These are phyloP conservation scores for Cinclus cinclus DNA, from an alignment of 2,113 vertebrate species.

Conservation along the genomic window DNA sequence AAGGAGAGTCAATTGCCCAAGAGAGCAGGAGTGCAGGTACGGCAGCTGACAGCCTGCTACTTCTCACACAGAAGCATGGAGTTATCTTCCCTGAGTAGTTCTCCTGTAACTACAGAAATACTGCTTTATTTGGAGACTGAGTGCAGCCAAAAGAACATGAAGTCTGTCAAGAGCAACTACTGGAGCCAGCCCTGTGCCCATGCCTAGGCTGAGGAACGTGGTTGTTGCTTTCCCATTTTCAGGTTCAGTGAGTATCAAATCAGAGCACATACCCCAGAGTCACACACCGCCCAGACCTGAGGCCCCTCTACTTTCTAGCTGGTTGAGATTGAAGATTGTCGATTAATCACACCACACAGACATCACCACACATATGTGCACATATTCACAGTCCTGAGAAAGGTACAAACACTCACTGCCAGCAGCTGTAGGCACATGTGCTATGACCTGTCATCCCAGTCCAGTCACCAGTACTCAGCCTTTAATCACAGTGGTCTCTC, in stretches of 20 bases:
- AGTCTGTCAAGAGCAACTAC: not conserved
- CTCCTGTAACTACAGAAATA: not conserved
- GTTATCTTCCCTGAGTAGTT: not conserved
- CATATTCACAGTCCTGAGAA: not conserved
- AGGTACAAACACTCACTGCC: not conserved
- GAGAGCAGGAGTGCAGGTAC: no score
- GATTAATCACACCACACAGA: not conserved
- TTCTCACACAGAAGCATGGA: not conserved
- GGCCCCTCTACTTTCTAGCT: not conserved
- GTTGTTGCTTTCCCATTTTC: not conserved
- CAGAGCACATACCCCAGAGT: rapidly evolving
- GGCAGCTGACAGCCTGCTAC: not conserved
- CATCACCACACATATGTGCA: rapidly evolving
- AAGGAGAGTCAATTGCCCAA: not conserved
- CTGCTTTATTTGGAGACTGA: not conserved
- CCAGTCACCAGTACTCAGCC: not conserved
- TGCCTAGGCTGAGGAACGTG: not conserved
- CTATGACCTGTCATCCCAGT: not conserved
- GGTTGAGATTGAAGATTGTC: not conserved
- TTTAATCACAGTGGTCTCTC: no score
- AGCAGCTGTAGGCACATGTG: not conserved
- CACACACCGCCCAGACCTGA: not conserved
- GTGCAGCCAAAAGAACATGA: not conserved
- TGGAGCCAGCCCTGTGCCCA: not conserved
- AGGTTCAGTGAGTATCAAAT: not conserved